Evolutionary conservation across 1,140 invertebrate genomes (phyloP).

Genomic region (Halictus rubicundus): DNA sequence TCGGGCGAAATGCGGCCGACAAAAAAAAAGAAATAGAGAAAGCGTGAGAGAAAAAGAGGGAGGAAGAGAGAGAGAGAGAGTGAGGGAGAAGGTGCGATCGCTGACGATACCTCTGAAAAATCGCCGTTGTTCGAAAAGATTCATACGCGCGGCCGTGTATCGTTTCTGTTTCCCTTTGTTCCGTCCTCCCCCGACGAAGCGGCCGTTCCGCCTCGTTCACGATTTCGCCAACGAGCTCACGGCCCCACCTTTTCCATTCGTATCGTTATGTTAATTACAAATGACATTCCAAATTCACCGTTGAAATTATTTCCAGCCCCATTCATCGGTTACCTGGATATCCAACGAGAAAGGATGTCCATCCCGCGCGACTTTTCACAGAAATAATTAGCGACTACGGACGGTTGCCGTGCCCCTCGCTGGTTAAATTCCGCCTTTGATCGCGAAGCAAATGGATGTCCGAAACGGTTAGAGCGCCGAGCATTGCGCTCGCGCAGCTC

Average conservation of each 20-base stretch:
- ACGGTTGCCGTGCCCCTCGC: not conserved
- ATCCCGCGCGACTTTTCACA: not conserved
- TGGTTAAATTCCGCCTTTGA: not conserved
- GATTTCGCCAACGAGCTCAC: too few species aligned
- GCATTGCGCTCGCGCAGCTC: not conserved
- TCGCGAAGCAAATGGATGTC: not conserved
- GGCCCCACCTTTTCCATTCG: not conserved
- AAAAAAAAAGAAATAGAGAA: conserved; percentile 25
- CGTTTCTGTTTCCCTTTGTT: conserved; percentile 49
- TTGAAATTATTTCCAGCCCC: not conserved
- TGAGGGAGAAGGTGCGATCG: conserved; percentile 17
- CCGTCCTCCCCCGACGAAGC: too few species aligned
- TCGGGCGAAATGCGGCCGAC: conserved; percentile 25
- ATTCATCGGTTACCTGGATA: not conserved
- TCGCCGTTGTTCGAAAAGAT: conserved; percentile 53
- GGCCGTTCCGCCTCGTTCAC: too few species aligned
- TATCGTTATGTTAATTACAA: conserved; percentile 10
- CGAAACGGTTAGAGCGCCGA: not conserved
- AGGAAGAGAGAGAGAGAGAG: not conserved
- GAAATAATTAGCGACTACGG: not conserved
- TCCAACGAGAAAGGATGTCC: too few species aligned
- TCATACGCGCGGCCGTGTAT: conserved; percentile 42
- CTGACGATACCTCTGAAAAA: conserved; percentile 62
- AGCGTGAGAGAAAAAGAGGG: not conserved
- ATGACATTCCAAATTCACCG: not conserved